These are phyloP conservation scores for Ariopsis seemanni DNA, from an alignment of 2,113 vertebrate genomes.

Conservation along the genomic window DNA sequence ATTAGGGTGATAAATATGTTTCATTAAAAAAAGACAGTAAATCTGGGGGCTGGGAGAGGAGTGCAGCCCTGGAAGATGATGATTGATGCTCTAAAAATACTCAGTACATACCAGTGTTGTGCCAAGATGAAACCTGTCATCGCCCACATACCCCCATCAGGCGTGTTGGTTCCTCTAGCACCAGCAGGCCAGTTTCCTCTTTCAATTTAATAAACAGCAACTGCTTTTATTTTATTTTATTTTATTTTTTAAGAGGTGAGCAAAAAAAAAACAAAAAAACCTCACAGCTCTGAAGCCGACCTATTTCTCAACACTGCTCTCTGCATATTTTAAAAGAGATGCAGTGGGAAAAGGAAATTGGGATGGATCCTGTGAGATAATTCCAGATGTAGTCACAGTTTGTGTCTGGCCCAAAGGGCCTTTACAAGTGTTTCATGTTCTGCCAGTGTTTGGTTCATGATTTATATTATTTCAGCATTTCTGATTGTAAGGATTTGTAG, in stretches of 20 bases:
- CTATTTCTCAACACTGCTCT: conserved; percentile 33
- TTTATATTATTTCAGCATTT: neutral
- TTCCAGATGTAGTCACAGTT: conserved; percentile 23
- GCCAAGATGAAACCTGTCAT: conserved; percentile 41
- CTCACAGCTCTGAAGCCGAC: conserved; percentile 2
- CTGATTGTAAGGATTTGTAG: neutral
- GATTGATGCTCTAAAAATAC: conserved; percentile 63
- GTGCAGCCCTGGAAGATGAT: conserved; percentile 56
- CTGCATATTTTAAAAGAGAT: conserved; percentile 1
- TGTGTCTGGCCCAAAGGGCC: neutral
- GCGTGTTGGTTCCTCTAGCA: conserved; percentile 27
- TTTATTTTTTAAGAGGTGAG: neutral
- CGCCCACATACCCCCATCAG: conserved; percentile 50
- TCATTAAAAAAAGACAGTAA: conserved; percentile 65
- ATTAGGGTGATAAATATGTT: conserved; percentile 63
- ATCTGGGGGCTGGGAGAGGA: conserved; percentile 59
- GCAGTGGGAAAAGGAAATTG: conserved; percentile 13
- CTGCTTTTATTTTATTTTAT: neutral
- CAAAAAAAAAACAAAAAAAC: neutral
- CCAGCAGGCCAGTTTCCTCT: conserved; percentile 32
- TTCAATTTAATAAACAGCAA: conserved; percentile 40
- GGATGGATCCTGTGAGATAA: conserved; percentile 22
- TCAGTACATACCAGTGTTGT: conserved; percentile 30
- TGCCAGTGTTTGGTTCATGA: neutral
- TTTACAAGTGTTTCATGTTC: conserved; percentile 12